Conservation (phyloP, 2,797 vertebrate genomes). For the Propithecus deckenii region DNA sequence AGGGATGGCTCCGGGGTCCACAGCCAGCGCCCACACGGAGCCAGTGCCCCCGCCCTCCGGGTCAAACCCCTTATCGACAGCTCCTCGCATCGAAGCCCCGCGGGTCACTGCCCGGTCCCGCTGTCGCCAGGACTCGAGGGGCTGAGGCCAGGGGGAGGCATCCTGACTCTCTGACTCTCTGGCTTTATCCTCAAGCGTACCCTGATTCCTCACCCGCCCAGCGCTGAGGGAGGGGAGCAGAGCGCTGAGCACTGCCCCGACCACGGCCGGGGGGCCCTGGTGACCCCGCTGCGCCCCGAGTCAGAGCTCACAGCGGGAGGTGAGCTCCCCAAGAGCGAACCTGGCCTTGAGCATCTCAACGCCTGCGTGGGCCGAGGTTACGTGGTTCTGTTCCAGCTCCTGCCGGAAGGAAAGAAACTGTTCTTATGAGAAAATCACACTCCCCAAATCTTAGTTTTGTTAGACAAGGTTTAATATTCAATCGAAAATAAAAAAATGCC, state of each 20-base stretch:
- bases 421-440: neutral
- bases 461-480: neutral
- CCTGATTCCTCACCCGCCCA: neutral
- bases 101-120: neutral
- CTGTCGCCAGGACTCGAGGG: neutral
- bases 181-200: neutral
- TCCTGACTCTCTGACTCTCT: too few species aligned
- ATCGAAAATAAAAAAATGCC: neutral
- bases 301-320: neutral
- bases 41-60: accelerated
- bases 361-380: neutral
- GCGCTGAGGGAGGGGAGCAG: neutral
- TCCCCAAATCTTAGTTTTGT: neutral
- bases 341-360: neutral
- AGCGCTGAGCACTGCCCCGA: accelerated
- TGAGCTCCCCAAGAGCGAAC: neutral
- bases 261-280: too few species aligned
- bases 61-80: too few species aligned
- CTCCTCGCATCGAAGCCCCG: neutral
- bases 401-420: neutral
- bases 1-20: neutral
- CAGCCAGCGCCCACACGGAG: accelerated
- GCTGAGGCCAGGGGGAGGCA: accelerated
- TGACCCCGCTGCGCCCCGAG: accelerated
- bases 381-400: too few species aligned